Conservation (phyloP, 2,113 vertebrate genomes). For the Sphaerodactylus townsendi region DNA sequence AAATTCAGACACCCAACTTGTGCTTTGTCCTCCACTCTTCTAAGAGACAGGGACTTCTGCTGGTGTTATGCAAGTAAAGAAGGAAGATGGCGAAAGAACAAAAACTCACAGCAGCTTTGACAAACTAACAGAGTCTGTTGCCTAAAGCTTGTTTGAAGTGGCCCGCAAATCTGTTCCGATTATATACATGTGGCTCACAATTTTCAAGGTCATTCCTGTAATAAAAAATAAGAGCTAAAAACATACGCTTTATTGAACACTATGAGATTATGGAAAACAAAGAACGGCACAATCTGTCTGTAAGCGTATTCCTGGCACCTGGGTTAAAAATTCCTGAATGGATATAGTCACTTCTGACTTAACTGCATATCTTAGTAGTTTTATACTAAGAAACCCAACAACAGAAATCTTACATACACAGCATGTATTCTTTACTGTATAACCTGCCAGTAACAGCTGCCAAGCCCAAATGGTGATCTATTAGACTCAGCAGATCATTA, state of each 20-base stretch:
- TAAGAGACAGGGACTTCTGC: no score
- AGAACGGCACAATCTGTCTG: accelerated
- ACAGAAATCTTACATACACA: slow-evolving; percentile 37
- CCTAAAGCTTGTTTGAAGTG: not conserved
- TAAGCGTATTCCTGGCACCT: not conserved
- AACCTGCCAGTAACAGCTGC: slow-evolving; percentile 60
- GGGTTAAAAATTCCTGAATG: not conserved
- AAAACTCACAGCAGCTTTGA: not conserved
- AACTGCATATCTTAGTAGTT: slow-evolving; percentile 30
- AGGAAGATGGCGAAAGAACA: not conserved
- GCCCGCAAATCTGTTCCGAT: not conserved
- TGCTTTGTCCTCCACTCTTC: no score
- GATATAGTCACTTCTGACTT: not conserved
- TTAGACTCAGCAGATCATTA: slow-evolving; percentile 57
- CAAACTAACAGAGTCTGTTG: not conserved
- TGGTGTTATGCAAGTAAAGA: no score
- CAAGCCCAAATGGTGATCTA: slow-evolving; percentile 54
- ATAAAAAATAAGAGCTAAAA: not conserved
- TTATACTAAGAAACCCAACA: slow-evolving; percentile 31
- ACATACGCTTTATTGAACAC: not conserved
- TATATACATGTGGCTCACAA: not conserved
- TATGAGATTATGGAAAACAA: not conserved
- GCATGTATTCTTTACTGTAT: slow-evolving; percentile 49
- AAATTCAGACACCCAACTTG: no score
- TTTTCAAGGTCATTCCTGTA: slow-evolving; percentile 8